Evolutionary conservation across 2,113 vertebrate genomes (phyloP).

Genomic region (Orycteropus afer): DNA sequence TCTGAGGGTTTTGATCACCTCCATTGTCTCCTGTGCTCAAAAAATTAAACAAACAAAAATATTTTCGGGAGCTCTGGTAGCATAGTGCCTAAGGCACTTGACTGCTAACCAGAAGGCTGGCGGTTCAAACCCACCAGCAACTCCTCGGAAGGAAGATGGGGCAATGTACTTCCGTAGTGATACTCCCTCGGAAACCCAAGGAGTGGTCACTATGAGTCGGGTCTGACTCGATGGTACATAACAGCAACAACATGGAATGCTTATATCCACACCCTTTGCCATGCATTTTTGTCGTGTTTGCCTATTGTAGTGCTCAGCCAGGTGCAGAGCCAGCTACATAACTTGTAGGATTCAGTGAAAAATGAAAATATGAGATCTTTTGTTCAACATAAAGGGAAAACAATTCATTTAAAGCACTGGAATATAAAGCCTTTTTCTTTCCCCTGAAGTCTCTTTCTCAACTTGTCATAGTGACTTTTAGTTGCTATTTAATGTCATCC

Average conservation of each 20-base stretch:
- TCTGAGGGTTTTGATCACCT: background rate
- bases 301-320: background rate
- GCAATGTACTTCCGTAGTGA: too few relatives aligned
- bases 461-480: background rate
- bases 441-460: background rate
- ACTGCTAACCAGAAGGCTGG: too few relatives aligned
- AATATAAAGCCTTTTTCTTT: background rate
- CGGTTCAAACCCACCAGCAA: too few relatives aligned
- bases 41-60: background rate
- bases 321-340: background rate
- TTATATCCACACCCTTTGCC: background rate
- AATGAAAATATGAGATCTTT: background rate
- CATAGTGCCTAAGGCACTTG: too few relatives aligned
- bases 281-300: background rate
- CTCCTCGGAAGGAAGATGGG: too few relatives aligned
- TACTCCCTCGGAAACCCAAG: too few relatives aligned
- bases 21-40: background rate
- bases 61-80: too few relatives aligned
- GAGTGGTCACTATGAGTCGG: too few relatives aligned
- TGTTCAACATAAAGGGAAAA: background rate
- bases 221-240: too few relatives aligned
- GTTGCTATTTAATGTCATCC: background rate
- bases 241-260: too few relatives aligned
- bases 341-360: background rate
- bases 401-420: background rate